Percentiles rank a stretch among this genome's conserved stretches.
phyloP scores from a whole-genome alignment of 2,888 invertebrate genomes.

The Amphiduros pacificus region DNA sequence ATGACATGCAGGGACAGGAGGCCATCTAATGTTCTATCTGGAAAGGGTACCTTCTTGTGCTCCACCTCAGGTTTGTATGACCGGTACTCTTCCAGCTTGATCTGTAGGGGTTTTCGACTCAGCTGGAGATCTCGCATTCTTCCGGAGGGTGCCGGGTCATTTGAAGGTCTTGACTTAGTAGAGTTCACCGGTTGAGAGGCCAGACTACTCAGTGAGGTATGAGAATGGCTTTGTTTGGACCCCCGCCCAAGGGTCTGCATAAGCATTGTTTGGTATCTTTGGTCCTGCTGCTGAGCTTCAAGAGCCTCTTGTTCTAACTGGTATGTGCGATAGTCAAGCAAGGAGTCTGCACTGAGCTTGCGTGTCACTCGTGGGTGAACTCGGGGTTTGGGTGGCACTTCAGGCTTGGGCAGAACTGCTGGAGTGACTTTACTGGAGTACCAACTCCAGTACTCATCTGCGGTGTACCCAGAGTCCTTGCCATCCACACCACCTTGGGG shows the following conservation, averaged over 20 bases:
- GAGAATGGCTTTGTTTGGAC: constrained; percentile 10
- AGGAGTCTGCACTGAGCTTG: constrained; percentile 46
- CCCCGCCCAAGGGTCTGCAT: constrained; percentile 10
- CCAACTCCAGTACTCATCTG: constrained; percentile 35
- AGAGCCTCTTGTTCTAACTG: constrained; percentile 37
- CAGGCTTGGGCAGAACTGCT: not conserved
- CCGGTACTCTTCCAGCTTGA: constrained; percentile 54
- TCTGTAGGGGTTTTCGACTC: constrained; percentile 53
- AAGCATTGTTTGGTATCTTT: not conserved
- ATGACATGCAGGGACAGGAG: constrained; percentile 57
- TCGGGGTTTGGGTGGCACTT: not conserved
- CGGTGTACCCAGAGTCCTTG: constrained; percentile 14
- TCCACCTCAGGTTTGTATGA: constrained; percentile 48
- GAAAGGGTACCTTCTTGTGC: constrained; percentile 32
- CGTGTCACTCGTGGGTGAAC: constrained; percentile 31
- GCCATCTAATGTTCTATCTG: constrained; percentile 45
- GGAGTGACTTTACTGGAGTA: not conserved
- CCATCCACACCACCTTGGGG: no score
- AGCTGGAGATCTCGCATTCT: constrained; percentile 39
- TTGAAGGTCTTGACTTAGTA: constrained; percentile 1
- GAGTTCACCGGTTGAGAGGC: constrained; percentile 1
- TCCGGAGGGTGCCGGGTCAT: constrained; percentile 14
- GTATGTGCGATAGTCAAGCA: constrained; percentile 46
- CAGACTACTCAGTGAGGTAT: constrained; percentile 14
- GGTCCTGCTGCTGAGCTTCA: not conserved